Base-by-base conservation (phyloP, 1,140 invertebrate species). In the Drosophila gunungcola region DNA sequence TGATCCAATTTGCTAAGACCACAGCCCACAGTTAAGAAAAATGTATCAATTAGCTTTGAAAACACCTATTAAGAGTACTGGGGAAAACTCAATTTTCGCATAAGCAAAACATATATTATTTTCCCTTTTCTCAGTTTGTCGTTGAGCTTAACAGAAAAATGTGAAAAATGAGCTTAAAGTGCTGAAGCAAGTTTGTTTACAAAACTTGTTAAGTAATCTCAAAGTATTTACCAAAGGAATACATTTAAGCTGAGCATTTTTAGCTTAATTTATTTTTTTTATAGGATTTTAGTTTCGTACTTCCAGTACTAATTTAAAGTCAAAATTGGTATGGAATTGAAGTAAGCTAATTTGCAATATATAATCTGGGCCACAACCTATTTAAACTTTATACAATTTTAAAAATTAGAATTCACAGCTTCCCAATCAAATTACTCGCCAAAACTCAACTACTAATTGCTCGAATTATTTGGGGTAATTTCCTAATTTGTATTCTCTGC, bases 381-480 rank as follows among this genome's bases (percentile, higher is more conserved):
- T n/a, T 32, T 2, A 36, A 21, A 41, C 7, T 6, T 58, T 1
- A 21, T 25, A 27, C 25, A 10, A 32, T 57, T 43, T 43, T n/a
- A 2, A 7, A 58, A 63, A 63, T 60, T 41, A 36, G 12, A 63
- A 42, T 42, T 32, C 27, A n/a, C 29, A 16, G 11, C 13, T 43
- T 52, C 3, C 38, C 34, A 63, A 68, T 67, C 36, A 21, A 68
- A 64, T 68, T 68, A 53, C 38, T 25, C 46, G 38, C 21, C 32
- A 38, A 49, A 65, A 43, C 29, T 65, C 9, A 38, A 27, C 61
- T 61, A 34, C 64, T 65, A 68, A 68, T 68, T 65, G 46, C 39
- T 12, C 32, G 21, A 64, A 68, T 68, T 68, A 68, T 68, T 68
- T 36, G 36, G 46, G 53, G 64, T 68, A 65, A 68, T 68, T 68